Conservation (phyloP, 2,113 vertebrate genomes). For the Cyprinodon tularosa region DNA sequence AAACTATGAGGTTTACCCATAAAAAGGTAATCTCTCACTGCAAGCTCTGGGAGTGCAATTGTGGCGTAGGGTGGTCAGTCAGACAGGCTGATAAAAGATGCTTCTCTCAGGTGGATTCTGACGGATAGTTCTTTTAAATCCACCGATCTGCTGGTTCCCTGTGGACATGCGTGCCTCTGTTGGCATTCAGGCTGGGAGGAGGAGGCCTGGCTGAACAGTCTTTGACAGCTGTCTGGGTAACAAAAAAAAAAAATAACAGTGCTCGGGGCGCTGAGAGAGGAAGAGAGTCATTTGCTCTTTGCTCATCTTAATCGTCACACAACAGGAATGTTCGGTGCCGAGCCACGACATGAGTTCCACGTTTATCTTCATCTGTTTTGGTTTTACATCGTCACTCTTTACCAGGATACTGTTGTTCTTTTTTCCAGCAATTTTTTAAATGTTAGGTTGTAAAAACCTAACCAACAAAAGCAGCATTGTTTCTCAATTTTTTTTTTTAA, state of each 20-base stretch:
- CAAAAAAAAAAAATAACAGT: slow-evolving; percentile 36
- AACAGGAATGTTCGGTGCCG: slow-evolving; percentile 78
- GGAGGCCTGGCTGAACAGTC: slow-evolving; percentile 47
- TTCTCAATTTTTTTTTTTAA: slow-evolving; percentile 65
- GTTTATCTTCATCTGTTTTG: slow-evolving; percentile 71
- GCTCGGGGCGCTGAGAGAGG: slow-evolving; percentile 20
- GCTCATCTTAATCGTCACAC: slow-evolving; percentile 64
- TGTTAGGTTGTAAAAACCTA: slow-evolving; percentile 60
- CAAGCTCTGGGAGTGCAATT: slow-evolving; percentile 82
- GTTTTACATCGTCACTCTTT: slow-evolving; percentile 69
- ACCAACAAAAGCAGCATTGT: slow-evolving; percentile 75
- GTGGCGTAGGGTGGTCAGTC: slow-evolving; percentile 61
- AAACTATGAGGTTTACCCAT: slow-evolving; percentile 77
- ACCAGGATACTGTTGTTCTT: slow-evolving; percentile 61
- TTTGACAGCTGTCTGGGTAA: slow-evolving; percentile 53
- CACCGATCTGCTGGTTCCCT: slow-evolving; percentile 59
- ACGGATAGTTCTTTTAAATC: slow-evolving; percentile 48
- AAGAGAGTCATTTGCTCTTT: slow-evolving; percentile 59
- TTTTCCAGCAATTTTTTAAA: slow-evolving; percentile 54
- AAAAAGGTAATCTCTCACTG: slow-evolving; percentile 84
- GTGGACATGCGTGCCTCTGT: slow-evolving; percentile 42
- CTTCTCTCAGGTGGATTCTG: slow-evolving; percentile 34
- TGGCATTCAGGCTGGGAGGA: slow-evolving; percentile 36
- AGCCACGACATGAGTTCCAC: slow-evolving; percentile 63
- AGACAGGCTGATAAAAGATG: slow-evolving; percentile 42